Conservation (phyloP, 2,888 invertebrate species). For the Galerucella pusilla region DNA sequence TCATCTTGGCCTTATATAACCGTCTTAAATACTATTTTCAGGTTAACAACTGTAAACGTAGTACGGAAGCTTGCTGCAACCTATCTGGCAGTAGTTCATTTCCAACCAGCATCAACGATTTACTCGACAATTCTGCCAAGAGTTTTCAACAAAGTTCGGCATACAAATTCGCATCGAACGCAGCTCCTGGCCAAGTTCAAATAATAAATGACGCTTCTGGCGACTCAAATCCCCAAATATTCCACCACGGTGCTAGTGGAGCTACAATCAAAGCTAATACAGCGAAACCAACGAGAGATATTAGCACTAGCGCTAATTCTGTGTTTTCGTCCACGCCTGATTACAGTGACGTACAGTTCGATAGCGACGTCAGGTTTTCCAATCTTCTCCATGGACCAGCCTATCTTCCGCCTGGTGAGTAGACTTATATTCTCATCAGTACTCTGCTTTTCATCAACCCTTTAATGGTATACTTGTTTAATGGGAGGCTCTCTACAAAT, state of each 20-base stretch:
- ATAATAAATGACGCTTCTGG: slow-evolving; percentile 46
- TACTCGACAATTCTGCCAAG: slow-evolving; percentile 55
- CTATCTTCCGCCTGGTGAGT: slow-evolving; percentile 61
- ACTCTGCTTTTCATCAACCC: no score
- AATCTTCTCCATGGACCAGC: slow-evolving; percentile 61
- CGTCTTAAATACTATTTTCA: background rate
- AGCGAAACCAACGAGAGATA: slow-evolving; percentile 58
- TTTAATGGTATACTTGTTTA: no score
- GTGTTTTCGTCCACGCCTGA: slow-evolving; percentile 58
- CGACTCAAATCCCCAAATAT: slow-evolving; percentile 52
- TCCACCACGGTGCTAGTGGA: slow-evolving; percentile 58
- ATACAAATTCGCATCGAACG: slow-evolving; percentile 53
- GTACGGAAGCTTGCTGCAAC: slow-evolving; percentile 52
- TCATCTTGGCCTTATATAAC: background rate
- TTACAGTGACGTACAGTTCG: slow-evolving; percentile 57
- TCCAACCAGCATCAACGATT: slow-evolving; percentile 48
- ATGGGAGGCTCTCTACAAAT: no score
- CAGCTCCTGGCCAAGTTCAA: slow-evolving; percentile 56
- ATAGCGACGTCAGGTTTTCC: slow-evolving; percentile 58
- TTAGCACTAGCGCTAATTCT: slow-evolving; percentile 48
- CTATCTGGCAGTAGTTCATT: slow-evolving; percentile 33
- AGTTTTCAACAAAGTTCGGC: slow-evolving; percentile 53
- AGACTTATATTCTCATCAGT: background rate
- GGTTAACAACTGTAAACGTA: slow-evolving; percentile 34
- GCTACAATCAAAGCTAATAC: slow-evolving; percentile 51